Evolutionary conservation across 2,888 invertebrate genomes (phyloP), one percentile per base, ranked within the genome.

Genomic region (Luperina nickerlii): DNA sequence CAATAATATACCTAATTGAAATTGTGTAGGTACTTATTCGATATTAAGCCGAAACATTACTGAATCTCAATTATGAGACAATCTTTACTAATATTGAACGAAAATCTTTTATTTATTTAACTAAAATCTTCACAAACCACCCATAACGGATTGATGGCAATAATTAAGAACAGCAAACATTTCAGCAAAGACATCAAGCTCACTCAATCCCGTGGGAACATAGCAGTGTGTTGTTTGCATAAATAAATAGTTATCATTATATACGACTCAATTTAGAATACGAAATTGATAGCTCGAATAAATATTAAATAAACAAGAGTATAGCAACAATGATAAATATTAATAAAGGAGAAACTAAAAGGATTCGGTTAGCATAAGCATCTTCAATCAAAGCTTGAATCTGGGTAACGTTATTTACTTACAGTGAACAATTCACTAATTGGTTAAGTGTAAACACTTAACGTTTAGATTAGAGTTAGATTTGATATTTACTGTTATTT

Each of bases 361-460:
- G 81, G 87, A 77, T 86, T 83, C 79, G 27, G 69, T 88, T 81
- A 54, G 78, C 72, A 79, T 78, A 86, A 87, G 86, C 85, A 83
- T 86, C 85, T 88, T 83, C 78, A 84, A 89, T 86, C 85, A 86
- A 80, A 87, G 69, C 81, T 79, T 82, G 80, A 85, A 87, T 72
- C 75, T 75, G 82, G 71, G 76, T 76, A 78, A 76, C 78, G 79
- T 78, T 87, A 87, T 89, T 88, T 81, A 85, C 76, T 88, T 81
- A 85, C 76, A 70, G 60, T 70, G 74, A 82, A 88, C 86, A 90
- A 91, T 70, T 79, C 78, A 71, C 86, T 93, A 93, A 94, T 93
- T 93, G 91, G 88, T 87, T 90, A 86, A 91, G 84, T 85, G 87
- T 90, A 90, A 92, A 90, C 85, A 91, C 88, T 89, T 79, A 57